A percentile compares a stretch with the other conserved stretches of the same genome.
phyloP scores from a whole-genome alignment of 2,113 vertebrate genomes.

The Indicator maculatus region DNA sequence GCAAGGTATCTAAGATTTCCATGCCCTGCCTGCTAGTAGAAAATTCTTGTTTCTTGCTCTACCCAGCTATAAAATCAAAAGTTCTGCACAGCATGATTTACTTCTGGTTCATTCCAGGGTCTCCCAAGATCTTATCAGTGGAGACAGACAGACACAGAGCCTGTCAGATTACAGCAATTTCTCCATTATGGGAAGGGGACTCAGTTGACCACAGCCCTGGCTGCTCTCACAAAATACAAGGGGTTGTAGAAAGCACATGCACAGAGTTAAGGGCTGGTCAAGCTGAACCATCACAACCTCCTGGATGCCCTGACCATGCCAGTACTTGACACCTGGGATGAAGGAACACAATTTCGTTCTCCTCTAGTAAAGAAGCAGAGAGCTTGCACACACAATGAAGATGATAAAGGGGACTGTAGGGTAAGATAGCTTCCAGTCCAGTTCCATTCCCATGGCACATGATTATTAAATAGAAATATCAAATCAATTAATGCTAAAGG shows the following conservation, averaged over 20 bases:
- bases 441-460: not conserved
- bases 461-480: not conserved
- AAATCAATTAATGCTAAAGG: not conserved
- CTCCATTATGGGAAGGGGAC: not conserved
- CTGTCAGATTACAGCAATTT: constrained; percentile 28
- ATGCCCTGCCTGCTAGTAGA: not conserved
- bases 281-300: not conserved
- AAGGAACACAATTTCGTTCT: not conserved
- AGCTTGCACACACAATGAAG: not conserved
- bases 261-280: not conserved
- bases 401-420: not conserved
- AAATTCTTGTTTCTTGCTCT: not conserved
- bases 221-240: not conserved
- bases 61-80: not conserved
- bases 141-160: not conserved
- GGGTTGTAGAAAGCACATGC: accelerated
- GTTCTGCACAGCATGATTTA: not conserved
- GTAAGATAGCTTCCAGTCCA: not conserved
- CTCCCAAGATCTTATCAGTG: not conserved
- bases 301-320: not conserved
- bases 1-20: not conserved
- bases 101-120: not conserved
- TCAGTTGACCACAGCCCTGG: not conserved
- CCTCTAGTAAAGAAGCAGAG: not conserved
- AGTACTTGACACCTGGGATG: not conserved